phyloP scores from a whole-genome alignment of 2,888 invertebrate genomes.

The Laspeyria flexula region DNA sequence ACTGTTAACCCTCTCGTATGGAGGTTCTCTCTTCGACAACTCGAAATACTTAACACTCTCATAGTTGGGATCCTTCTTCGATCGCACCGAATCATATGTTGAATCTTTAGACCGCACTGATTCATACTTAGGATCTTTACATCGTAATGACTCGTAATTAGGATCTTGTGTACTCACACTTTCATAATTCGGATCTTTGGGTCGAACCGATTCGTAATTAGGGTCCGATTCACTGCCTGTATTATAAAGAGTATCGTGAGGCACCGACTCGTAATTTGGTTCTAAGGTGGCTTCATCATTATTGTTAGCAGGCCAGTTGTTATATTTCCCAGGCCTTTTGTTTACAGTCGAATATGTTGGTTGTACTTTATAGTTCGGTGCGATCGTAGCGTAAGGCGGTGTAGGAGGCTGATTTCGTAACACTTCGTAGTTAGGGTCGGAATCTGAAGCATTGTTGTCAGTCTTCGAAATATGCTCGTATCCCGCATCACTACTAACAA shows the following conservation, averaged over 20 bases:
- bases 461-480: conserved; percentile 89
- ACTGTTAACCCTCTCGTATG: conserved; percentile 87
- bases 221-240: conserved; percentile 92
- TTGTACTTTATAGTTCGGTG: conserved; percentile 74
- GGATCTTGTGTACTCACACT: conserved; percentile 89
- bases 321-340: conserved; percentile 82
- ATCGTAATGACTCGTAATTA: conserved; percentile 88
- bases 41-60: conserved; percentile 92
- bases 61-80: conserved; percentile 90
- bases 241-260: conserved; percentile 86
- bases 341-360: conserved; percentile 86
- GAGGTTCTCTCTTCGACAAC: conserved; percentile 86
- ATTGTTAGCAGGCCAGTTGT: conserved; percentile 82
- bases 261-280: conserved; percentile 92
- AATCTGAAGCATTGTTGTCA: conserved; percentile 84
- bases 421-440: conserved; percentile 93
- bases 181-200: conserved; percentile 89
- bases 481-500: conserved; percentile 88
- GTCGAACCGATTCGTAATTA: conserved; percentile 89
- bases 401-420: conserved; percentile 86
- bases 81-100: conserved; percentile 90
- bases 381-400: conserved; percentile 80
- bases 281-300: conserved; percentile 86
- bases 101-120: conserved; percentile 84
- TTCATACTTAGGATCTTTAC: conserved; percentile 88